Base-by-base conservation (phyloP, 2,888 invertebrate species). In the Oithona nana region DNA sequence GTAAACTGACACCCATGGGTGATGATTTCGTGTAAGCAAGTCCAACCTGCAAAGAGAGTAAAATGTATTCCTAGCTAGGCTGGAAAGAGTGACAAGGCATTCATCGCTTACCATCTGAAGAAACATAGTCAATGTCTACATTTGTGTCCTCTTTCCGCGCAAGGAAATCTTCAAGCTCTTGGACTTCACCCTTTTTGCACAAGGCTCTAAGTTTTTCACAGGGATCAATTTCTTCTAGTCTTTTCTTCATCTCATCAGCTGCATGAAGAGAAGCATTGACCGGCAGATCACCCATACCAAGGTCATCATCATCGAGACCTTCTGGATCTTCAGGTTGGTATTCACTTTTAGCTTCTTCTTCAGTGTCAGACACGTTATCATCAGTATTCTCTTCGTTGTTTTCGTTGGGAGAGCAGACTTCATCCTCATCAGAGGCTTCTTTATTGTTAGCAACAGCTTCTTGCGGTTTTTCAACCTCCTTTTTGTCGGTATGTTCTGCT, bases 1-100 rank as follows among this genome's bases (percentile, higher is more conserved):
- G 49, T 28, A 49, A 59, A 59, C 28, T 59, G 59, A 29, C 59
- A 59, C 24, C 29, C 59, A 28, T 59, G 59, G 26, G 59, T 59
- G 39, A 59, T 59, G 2, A 59, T 49, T 50, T 59, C 59, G 26
- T 59, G 59, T 13, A 59, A 28, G 28, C 59, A 59, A 4, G 59
- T 59, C 59, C 59, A 59, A 29, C 59, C n/a, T n/a, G n/a, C n/a
- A n/a, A n/a, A n/a, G n/a, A n/a, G n/a, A n/a, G n/a, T n/a, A n/a
- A n/a, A n/a, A n/a, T n/a, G n/a, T n/a, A n/a, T n/a, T n/a, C n/a
- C n/a, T n/a, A n/a, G n/a, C n/a, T n/a, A n/a, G n/a, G n/a, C n/a
- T n/a, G n/a, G n/a, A n/a, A n/a, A n/a, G n/a, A n/a, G n/a, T n/a
- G n/a, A n/a, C n/a, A n/a, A n/a, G n/a, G n/a, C n/a, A n/a, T n/a